Conservation (phyloP, 2,797 vertebrate genomes). For the Xenentodon cancila region DNA sequence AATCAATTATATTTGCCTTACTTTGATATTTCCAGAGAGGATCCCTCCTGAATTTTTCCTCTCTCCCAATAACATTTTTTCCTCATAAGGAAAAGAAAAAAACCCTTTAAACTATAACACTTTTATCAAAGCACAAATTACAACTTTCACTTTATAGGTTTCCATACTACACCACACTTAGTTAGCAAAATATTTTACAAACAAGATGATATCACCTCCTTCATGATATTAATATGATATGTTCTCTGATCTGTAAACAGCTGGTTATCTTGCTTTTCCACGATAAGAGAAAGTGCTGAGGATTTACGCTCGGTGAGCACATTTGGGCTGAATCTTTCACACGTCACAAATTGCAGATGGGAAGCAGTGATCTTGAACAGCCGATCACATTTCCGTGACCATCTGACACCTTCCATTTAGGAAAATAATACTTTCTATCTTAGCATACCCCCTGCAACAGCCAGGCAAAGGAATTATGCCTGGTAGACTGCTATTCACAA, state of each 20-base stretch:
- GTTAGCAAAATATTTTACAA: conserved; percentile 89
- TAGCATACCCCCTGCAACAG: conserved; percentile 99
- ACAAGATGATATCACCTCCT: conserved; percentile 86
- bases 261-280: conserved; percentile 99
- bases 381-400: conserved; percentile 99
- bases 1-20: conserved; percentile 31
- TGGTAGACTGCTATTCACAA: conserved; percentile 90
- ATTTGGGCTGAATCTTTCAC: conserved; percentile 99
- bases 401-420: conserved; percentile 99
- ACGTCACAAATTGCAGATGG: conserved; percentile 99
- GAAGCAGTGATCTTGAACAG: conserved; percentile 99
- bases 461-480: conserved; percentile 98
- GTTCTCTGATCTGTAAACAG: conserved; percentile 99
- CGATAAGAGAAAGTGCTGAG: conserved; percentile 99
- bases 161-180: conserved; percentile 83
- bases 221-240: conserved; percentile 99
- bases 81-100: conserved; percentile 5
- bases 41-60: conserved; percentile 31
- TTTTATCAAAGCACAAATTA: conserved; percentile 65
- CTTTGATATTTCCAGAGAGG: conserved; percentile 22
- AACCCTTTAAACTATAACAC: conserved; percentile 49
- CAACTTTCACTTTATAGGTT: conserved; percentile 78
- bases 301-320: conserved; percentile 99
- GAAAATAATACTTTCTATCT: conserved; percentile 99
- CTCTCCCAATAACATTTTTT: conserved; percentile 13